Evolutionary conservation across 1,140 invertebrate species (phyloP).

Genomic region (Eurytemora carolleeae): DNA sequence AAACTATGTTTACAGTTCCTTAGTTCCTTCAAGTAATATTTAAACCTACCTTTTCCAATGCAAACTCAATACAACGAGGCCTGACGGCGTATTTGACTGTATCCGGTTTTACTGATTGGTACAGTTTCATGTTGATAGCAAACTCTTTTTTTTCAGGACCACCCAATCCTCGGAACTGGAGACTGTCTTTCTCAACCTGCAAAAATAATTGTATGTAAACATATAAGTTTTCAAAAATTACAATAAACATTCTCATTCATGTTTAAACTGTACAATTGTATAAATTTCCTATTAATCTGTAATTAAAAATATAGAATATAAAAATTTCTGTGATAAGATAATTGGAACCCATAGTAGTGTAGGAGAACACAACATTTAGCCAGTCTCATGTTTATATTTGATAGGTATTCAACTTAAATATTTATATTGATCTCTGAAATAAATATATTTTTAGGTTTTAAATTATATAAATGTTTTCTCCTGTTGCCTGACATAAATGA

Average conservation of each 20-base stretch:
- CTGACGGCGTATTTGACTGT: conserved; percentile 37
- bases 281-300: too few species aligned
- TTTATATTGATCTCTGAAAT: too few species aligned
- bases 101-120: conserved; percentile 55
- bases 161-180: conserved; percentile 65
- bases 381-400: too few species aligned
- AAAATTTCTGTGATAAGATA: not conserved
- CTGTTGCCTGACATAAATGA: too few species aligned
- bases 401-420: too few species aligned
- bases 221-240: not conserved
- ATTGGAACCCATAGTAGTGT: not conserved
- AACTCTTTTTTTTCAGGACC: conserved; percentile 63
- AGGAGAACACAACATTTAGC: too few species aligned
- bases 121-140: conserved; percentile 63
- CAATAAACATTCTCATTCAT: not conserved
- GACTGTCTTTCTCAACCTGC: conserved; percentile 15
- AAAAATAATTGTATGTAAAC: not conserved
- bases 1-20: not conserved
- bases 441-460: too few species aligned
- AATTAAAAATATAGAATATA: not conserved
- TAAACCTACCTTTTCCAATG: conserved; percentile 35
- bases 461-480: too few species aligned
- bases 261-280: too few species aligned
- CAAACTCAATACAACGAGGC: conserved; percentile 53
- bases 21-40: not conserved